These are phyloP conservation scores for Saccopteryx bilineata DNA, from an alignment of 2,113 vertebrate species.

Conservation along the genomic window DNA sequence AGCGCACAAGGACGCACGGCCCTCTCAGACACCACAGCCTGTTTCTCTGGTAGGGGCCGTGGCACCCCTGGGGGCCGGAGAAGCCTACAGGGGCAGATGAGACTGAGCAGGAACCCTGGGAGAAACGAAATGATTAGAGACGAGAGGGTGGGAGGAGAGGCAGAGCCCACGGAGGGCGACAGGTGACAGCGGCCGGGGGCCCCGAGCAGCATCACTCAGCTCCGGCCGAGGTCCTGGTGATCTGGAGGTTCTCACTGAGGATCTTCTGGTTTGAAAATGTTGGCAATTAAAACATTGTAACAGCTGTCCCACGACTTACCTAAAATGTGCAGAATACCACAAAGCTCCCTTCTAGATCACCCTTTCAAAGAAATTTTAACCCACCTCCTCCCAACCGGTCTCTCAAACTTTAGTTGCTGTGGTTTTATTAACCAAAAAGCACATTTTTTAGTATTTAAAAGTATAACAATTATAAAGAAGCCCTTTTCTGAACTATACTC, in stretches of 20 bases:
- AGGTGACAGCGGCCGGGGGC: not conserved
- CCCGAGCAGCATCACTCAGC: fast-evolving
- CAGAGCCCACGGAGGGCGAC: fast-evolving
- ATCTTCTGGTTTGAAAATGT: not conserved
- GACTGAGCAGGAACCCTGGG: not conserved
- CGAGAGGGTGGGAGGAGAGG: not conserved
- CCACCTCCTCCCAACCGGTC: not conserved
- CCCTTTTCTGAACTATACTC: not conserved
- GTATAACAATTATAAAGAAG: not conserved
- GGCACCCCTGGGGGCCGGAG: not conserved
- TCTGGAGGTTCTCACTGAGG: not conserved
- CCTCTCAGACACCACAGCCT: not conserved
- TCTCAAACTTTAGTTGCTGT: not conserved
- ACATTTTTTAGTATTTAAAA: not conserved
- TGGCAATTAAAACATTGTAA: not conserved
- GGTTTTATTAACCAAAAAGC: not conserved
- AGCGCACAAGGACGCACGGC: fast-evolving
- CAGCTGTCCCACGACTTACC: too few relatives aligned
- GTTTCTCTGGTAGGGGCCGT: too few relatives aligned
- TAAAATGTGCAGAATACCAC: not conserved
- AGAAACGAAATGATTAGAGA: not conserved
- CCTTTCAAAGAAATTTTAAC: not conserved
- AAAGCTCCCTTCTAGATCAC: not conserved
- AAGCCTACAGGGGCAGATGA: not conserved
- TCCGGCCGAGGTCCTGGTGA: not conserved